Evolutionary conservation across 2,797 vertebrate species (phyloP), one percentile per base, ranked within the genome.

Genomic region (Ptychadena robeensis): DNA sequence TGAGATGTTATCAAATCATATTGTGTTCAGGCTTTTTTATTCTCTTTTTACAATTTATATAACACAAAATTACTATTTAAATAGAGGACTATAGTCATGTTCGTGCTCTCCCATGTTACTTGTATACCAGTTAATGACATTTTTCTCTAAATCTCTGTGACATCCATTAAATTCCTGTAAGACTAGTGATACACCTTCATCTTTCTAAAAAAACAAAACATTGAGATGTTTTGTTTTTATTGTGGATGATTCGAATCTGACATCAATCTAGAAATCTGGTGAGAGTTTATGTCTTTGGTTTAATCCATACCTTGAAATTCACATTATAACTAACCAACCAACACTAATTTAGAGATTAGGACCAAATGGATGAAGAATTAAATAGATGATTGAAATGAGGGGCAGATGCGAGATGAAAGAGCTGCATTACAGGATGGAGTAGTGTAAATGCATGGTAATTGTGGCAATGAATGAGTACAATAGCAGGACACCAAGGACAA

Each of bases 361-460:
- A 34, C 35, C 59, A 65, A 77, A 79, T 79, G 77, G 67, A 70
- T 35, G 64, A 79, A 65, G 76, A 79, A 79, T 57, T 69, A 79
- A 44, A 69, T 68, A 18, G 66, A 57, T 61, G 75, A 44, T 65
- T 66, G 79, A 73, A 61, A 73, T 48, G 38, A 32, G 44, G 65
- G 73, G 78, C 83, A 85, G 83, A 85, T 85, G 83, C 28, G 65
- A 35, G 70, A 80, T 84, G 77, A 74, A 84, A 68, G 71, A 28
- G 63, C n/a, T 31, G 53, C 48, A 48, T 35, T 35, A 44, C 48
- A 65, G 83, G 72, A 76, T 63, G 73, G 71, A 38, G 15, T 40
- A 66, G 79, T 75, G 34, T 48, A 57, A 53, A 70, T 80, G 65
- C 64, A 38, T 22, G 48, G 37, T 64, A 74, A 68, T 65, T 75